Base-by-base conservation (phyloP, 2,113 vertebrate species). In the Bettongia penicillata region DNA sequence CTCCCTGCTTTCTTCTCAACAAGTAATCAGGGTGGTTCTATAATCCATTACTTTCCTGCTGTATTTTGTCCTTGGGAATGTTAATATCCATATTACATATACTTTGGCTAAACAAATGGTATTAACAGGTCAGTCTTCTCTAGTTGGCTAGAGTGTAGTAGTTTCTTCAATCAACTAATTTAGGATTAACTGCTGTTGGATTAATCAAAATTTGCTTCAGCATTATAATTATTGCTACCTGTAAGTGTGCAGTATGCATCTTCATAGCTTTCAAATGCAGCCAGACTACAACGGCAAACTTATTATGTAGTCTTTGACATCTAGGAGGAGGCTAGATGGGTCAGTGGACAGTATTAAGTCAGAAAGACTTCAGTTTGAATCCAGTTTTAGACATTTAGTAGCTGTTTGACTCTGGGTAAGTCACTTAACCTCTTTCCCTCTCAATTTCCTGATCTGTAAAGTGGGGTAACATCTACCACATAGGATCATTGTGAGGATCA, bases 21-120 rank as follows among this genome's bases (percentile, higher is more conserved):
- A 97, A 94, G 92, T 95, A 96, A 93, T 97, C 96, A 95, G 91
- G 95, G 77, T 90, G 61, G 49, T 96, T 95, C 93, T 94, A 37
- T 91, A 53, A 95, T 92, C 16, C 95, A 16, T 55, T 96, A 48
- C 1, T 95, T 97, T 96, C 91, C 52, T 95, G 19, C 90, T 61
- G 89, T 94, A 96, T 94, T 91, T 90, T 92, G 92, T 16, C 95
- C 25, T 94, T 94, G 23, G 96, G 23, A 95, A 94, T 96, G 93
- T 93, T 97, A 94, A 52, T 47, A 91, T 96, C 94, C 68, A 22
- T 93, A 95, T 93, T 43, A 91, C 37, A 10, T 77, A 91, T 96
- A 95, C 68, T 94, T 98, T 97, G 90, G 91, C 90, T 95, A 96
- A 97, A 95, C 90, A 91, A 95, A 89, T 9, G 95, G 23, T 97